Conservation (phyloP, 1,140 invertebrate species). For the Caenorhabditis tropicalis region DNA sequence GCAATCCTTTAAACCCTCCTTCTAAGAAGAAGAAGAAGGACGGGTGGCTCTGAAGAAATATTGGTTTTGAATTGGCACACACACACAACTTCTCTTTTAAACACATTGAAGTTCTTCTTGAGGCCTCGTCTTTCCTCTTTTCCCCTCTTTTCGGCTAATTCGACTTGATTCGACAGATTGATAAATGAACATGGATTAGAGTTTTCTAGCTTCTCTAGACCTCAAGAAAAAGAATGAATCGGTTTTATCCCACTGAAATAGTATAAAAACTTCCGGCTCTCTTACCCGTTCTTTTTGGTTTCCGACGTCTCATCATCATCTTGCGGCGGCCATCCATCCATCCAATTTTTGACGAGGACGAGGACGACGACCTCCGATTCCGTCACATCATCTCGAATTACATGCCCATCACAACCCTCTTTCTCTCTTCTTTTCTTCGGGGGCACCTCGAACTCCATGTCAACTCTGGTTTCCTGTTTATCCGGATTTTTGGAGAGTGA, state of each 20-base stretch:
- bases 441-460: not conserved
- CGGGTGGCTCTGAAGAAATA: slow-evolving; percentile 9
- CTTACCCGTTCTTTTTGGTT: not conserved
- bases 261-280: not conserved
- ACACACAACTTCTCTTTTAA: not conserved
- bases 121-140: not conserved
- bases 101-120: not conserved
- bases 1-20: slow-evolving; percentile 15
- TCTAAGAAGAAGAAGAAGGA: not conserved
- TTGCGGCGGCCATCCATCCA: not conserved
- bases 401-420: slow-evolving; percentile 8
- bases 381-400: slow-evolving; percentile 40
- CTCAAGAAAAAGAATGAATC: not conserved
- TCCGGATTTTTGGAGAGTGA: not conserved
- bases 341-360: not conserved
- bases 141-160: not conserved
- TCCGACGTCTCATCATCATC: not conserved
- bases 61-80: slow-evolving; percentile 22
- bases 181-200: too few species aligned
- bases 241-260: not conserved
- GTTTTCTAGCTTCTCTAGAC: too few species aligned
- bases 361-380: not conserved
- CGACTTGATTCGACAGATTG: not conserved
- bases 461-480: slow-evolving; percentile 29
- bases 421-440: not conserved